Evolutionary conservation across 2,797 vertebrate genomes (phyloP), one percentile per base, ranked within the genome.

Genomic region (Scolopax rusticola): DNA sequence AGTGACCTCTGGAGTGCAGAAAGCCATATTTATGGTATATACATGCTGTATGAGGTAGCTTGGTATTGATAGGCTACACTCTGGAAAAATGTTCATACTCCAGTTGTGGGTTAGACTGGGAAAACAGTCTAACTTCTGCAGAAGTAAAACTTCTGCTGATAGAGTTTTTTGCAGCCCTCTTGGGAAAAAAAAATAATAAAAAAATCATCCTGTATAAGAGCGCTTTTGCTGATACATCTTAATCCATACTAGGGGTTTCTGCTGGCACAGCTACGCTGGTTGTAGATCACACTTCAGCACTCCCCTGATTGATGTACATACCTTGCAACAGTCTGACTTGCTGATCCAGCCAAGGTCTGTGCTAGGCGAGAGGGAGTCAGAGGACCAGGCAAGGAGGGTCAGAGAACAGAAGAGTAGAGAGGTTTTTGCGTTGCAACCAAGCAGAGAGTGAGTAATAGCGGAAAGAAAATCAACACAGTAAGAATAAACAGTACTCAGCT

Each of bases 241-340:
- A 93, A 95, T 92, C 84, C 63, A 32, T 60, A 40, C 28, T 43
- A 75, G 71, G 61, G 45, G 78, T 47, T 94, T 95, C 71, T 94
- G 95, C 93, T 96, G 87, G 90, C 93, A 96, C 84, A 91, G 89
- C 89, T 89, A 33, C 60, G 56, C 89, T 75, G 92, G 78, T 54
- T 91, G 93, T 60, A 89, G 82, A 92, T 94, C 84, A 83, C 90
- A 93, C 89, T 94, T 97, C 89, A 94, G 73, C 93, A 92, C 84
- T 80, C 48, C 43, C 12, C 75, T 95, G 92, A 94, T 33, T 89
- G 95, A 96, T 93, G 89, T 30, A 70, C 16, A 18, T 57, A 77
- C 60, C 75, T 96, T 77, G 45, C 56, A 94, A 68, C 18, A 74
- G 71, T 75, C 92, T 89, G 60, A 81, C 81, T 68, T 38, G 79